Evolutionary conservation across 1,140 invertebrate genomes (phyloP), one percentile per base, ranked within the genome.

Genomic region (Conus ventricosus): DNA sequence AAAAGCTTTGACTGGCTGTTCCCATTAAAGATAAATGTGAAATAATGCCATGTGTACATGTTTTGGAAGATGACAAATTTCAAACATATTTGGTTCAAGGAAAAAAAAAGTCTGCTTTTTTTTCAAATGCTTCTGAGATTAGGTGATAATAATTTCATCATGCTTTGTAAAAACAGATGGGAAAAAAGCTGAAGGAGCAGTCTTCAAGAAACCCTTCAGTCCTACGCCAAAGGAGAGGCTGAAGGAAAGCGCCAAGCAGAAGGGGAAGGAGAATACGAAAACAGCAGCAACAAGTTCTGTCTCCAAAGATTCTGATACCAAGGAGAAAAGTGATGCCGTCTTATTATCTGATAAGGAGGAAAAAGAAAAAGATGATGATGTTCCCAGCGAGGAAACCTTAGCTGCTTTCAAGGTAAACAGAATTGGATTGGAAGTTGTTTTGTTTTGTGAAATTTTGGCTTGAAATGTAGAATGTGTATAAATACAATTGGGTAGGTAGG

Each of bases 341-440:
- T 39, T 39, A 39, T 39, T 39, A 39, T 39, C 39, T 39, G 57
- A 60, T 15, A 71, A 57, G 71, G 51, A 60, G 54, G 57, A 71
- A 25, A 76, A 55, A 60, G 53, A 82, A n/a, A 86, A 88, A 71
- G 89, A 90, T 20, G 81, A 82, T 85, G 75, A 87, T 25, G 25
- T 54, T 17, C 85, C 85, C 23, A 87, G 85, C 25, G 39, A 67
- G n/a, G 85, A 87, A 67, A 84, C 83, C 20, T 78, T 89, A 27
- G 88, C 88, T 71, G 85, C 86, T 55, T 89, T 89, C 27, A 89
- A 89, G 81, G 88, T 89, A 54, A 67, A 51, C 54, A 20, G 82
- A 71, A 7, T 13, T 60, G 15, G 57, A 11, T 13, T 11, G 15
- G 57, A 60, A 15, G 15, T 60, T 60, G 15, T 39, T 39, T 39